Conservation (phyloP, 2,797 vertebrate genomes). For the Squalus acanthias region DNA sequence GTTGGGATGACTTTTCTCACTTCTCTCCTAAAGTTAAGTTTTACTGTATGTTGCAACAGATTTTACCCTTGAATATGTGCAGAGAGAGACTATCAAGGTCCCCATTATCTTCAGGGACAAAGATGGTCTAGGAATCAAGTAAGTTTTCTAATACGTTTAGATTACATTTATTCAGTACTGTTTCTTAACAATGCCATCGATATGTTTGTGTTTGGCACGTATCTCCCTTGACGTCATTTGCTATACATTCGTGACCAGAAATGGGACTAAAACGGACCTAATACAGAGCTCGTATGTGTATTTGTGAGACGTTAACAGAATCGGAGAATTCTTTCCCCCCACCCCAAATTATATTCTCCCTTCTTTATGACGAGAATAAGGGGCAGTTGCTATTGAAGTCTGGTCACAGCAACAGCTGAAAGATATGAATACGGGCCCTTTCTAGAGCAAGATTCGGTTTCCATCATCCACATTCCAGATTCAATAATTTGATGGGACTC, state of each 20-base stretch:
- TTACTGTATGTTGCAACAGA: slow-evolving; percentile 64
- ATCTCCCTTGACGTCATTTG: not conserved
- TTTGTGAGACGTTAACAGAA: not conserved
- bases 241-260: not conserved
- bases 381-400: not conserved
- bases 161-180: not conserved
- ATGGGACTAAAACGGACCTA: not conserved
- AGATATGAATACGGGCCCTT: not conserved
- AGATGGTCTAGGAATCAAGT: slow-evolving; percentile 93
- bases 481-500: not conserved
- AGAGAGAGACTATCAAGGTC: slow-evolving; percentile 81
- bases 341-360: not conserved
- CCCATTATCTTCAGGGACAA: slow-evolving; percentile 88
- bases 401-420: not conserved
- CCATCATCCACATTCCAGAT: not conserved
- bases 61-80: slow-evolving; percentile 93
- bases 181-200: not conserved
- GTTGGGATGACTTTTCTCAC: slow-evolving; percentile 11
- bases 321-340: not conserved
- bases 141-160: slow-evolving; percentile 51
- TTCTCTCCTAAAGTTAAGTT: slow-evolving; percentile 28
- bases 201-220: not conserved
- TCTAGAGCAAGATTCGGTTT: not conserved
- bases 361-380: not conserved
- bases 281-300: not conserved